A percentile compares a stretch with the other conserved stretches of the same genome.
Evolutionary conservation across 2,797 vertebrate genomes (phyloP).

Genomic region (Emys orbicularis): DNA sequence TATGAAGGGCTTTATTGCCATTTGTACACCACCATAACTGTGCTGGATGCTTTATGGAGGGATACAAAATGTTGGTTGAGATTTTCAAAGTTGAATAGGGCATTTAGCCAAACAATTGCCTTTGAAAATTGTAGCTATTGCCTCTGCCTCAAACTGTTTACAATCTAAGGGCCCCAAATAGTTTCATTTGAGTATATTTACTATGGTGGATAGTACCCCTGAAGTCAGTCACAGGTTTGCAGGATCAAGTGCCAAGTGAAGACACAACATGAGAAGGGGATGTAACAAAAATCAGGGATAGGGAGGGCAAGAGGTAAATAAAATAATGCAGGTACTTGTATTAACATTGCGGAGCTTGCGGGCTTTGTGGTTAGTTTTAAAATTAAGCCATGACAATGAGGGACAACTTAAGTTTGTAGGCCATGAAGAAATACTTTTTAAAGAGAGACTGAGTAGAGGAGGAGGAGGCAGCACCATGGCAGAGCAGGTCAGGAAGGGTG

Average conservation of each 20-base stretch:
- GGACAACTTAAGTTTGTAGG: neutral
- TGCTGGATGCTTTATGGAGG: too few relatives aligned
- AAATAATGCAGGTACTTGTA: neutral
- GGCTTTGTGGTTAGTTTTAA: neutral
- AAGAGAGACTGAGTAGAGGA: neutral
- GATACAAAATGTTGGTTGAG: too few relatives aligned
- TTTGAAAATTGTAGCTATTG: too few relatives aligned
- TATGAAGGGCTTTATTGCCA: too few relatives aligned
- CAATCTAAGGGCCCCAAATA: too few relatives aligned
- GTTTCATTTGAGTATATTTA: too few relatives aligned
- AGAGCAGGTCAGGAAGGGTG: neutral
- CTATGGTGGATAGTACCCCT: too few relatives aligned
- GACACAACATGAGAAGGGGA: neutral
- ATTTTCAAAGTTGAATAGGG: neutral
- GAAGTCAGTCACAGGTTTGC: neutral
- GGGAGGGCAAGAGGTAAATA: neutral
- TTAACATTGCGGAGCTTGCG: accelerated
- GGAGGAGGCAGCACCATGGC: too few relatives aligned
- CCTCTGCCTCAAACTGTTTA: too few relatives aligned
- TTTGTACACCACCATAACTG: too few relatives aligned
- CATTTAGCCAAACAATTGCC: neutral
- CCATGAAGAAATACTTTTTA: neutral
- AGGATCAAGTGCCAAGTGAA: neutral
- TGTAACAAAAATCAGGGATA: neutral
- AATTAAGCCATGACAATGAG: neutral